Percentiles rank a stretch among this genome's conserved stretches.
Evolutionary conservation across 1,140 invertebrate genomes (phyloP).

Genomic region (Radopholus similis): DNA sequence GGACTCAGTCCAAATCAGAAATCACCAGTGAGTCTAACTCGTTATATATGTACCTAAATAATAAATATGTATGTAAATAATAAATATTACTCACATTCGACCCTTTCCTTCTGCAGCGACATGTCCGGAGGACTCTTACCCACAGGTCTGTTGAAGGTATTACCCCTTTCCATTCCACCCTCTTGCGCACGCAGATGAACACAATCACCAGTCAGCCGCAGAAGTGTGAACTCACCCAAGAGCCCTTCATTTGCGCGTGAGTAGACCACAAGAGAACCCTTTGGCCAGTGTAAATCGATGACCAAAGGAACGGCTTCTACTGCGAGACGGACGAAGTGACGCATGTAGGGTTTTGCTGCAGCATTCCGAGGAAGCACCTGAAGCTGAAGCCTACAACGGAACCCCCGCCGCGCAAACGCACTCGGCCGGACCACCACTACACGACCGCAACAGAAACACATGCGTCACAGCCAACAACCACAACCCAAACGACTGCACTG

Average conservation of each 20-base stretch:
- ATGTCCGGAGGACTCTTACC: neutral
- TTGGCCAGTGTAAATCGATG: neutral
- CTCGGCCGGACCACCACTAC: neutral
- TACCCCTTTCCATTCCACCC: neutral
- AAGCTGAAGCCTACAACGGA: slow-evolving; percentile 1
- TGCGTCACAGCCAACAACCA: neutral
- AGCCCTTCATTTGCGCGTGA: slow-evolving; percentile 3
- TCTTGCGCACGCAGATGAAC: neutral
- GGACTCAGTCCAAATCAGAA: too few species aligned
- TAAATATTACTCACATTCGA: too few species aligned
- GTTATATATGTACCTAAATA: too few species aligned
- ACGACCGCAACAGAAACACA: slow-evolving; percentile 4
- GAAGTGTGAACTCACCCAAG: neutral
- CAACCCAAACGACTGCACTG: neutral
- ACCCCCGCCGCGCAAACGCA: neutral
- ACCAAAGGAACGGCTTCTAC: neutral
- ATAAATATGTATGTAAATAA: too few species aligned
- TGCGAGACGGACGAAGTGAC: slow-evolving; percentile 1
- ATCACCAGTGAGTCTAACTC: too few species aligned
- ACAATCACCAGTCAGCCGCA: slow-evolving; percentile 2
- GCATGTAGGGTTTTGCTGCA: neutral
- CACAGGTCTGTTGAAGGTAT: neutral
- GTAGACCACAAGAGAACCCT: neutral
- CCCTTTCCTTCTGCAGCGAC: too few species aligned
- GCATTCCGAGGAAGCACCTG: neutral